Conservation (phyloP, 2,113 vertebrate species). For the Malurus alboscapulatus region DNA sequence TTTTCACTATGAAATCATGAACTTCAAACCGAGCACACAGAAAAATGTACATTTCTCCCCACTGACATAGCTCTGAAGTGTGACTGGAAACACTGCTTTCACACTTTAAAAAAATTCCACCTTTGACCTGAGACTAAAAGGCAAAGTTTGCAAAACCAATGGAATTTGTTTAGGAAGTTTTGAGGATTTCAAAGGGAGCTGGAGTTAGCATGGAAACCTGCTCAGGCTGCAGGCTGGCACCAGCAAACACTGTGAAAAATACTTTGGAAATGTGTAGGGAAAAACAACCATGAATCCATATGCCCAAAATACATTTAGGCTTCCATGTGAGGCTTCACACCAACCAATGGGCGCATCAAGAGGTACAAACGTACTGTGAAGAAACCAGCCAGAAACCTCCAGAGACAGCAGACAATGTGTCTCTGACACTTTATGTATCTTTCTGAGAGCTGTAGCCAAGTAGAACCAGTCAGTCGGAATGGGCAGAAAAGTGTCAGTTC, state of each 20-base stretch:
- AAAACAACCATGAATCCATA: not conserved
- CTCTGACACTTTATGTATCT: not conserved
- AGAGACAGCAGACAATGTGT: not conserved
- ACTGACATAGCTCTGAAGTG: not conserved
- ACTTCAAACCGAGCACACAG: not conserved
- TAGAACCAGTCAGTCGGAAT: not conserved
- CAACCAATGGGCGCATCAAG: not conserved
- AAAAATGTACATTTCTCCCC: not conserved
- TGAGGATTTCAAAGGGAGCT: not conserved
- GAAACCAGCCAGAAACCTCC: not conserved
- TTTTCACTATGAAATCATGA: conserved; percentile 10
- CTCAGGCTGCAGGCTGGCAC: not conserved
- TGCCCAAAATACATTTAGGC: not conserved
- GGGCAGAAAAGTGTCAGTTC: not conserved
- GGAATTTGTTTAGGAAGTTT: not conserved
- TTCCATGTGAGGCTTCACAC: accelerated
- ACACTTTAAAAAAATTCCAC: not conserved
- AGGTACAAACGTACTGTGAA: not conserved
- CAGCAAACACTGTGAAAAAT: not conserved
- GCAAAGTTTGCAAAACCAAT: not conserved
- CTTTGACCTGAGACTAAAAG: not conserved
- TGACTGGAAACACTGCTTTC: not conserved
- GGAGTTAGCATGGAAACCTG: not conserved
- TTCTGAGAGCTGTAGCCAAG: not conserved
- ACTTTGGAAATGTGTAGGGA: not conserved